These are phyloP conservation scores for Aptenodytes patagonicus DNA, from an alignment of 2,113 vertebrate genomes.

Conservation along the genomic window DNA sequence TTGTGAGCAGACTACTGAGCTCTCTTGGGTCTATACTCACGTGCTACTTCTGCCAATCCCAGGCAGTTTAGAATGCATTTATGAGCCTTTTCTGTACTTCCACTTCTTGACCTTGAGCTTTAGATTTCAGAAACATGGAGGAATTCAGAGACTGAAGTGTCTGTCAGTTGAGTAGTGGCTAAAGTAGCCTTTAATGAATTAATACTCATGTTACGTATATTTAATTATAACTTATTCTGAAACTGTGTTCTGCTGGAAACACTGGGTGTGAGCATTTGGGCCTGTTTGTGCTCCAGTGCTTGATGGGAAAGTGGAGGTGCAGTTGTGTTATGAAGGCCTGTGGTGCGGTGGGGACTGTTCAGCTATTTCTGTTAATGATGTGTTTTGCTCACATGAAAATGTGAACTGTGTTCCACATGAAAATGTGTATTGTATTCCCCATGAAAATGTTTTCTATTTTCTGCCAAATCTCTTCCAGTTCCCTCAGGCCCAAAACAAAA, in stretches of 20 bases:
- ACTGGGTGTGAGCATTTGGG: not conserved
- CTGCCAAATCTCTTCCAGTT: not conserved
- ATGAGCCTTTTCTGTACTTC: not conserved
- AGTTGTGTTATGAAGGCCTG: not conserved
- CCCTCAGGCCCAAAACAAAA: not conserved
- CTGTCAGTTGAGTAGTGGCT: not conserved
- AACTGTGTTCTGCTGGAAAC: not conserved
- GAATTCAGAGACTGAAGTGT: not conserved
- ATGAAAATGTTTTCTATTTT: not conserved
- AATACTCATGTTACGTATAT: not conserved
- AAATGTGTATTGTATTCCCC: not conserved
- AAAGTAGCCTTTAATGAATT: not conserved
- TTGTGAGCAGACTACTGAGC: not conserved
- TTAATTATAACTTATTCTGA: slow-evolving; percentile 43
- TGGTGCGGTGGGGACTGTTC: not conserved
- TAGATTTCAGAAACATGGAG: not conserved
- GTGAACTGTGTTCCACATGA: not conserved
- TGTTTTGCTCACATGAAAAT: not conserved
- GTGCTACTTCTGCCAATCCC: not conserved
- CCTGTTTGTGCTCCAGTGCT: not conserved
- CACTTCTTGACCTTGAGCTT: not conserved
- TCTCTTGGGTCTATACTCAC: not conserved
- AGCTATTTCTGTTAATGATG: not conserved
- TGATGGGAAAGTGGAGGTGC: not conserved
- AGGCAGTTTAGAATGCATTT: not conserved